phyloP scores from a whole-genome alignment of 2,113 vertebrate species.

The Scatophagus argus region DNA sequence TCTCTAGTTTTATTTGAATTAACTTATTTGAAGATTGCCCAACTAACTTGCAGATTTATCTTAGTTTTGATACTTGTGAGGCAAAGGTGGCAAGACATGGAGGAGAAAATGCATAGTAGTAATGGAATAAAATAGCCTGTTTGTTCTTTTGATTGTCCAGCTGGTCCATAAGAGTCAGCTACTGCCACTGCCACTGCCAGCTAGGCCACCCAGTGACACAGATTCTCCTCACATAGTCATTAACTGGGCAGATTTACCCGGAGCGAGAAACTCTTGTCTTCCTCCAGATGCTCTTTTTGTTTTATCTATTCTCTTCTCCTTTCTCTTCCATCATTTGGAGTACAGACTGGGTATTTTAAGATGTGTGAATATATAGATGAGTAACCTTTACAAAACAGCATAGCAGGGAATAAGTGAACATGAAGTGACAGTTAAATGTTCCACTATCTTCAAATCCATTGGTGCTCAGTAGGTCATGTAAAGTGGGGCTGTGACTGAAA shows the following conservation, averaged over 20 bases:
- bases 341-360: neutral
- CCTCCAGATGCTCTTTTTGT: constrained; percentile 14
- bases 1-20: neutral
- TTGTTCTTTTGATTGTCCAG: constrained; percentile 43
- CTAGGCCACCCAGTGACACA: constrained; percentile 29
- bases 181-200: constrained; percentile 15
- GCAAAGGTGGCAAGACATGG: neutral
- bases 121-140: constrained; percentile 4
- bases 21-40: neutral
- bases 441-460: no score
- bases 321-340: neutral
- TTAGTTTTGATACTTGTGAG: neutral
- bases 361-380: neutral
- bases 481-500: no score
- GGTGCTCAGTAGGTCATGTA: no score
- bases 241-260: constrained; percentile 32
- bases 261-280: constrained; percentile 22
- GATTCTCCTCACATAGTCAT: constrained; percentile 48
- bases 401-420: neutral
- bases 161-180: constrained; percentile 38
- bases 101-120: neutral
- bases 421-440: no score
- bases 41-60: neutral
- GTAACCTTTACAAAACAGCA: neutral
- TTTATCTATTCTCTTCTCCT: neutral